phyloP scores from a whole-genome alignment of 2,888 invertebrate species.

The Patella caerulea region DNA sequence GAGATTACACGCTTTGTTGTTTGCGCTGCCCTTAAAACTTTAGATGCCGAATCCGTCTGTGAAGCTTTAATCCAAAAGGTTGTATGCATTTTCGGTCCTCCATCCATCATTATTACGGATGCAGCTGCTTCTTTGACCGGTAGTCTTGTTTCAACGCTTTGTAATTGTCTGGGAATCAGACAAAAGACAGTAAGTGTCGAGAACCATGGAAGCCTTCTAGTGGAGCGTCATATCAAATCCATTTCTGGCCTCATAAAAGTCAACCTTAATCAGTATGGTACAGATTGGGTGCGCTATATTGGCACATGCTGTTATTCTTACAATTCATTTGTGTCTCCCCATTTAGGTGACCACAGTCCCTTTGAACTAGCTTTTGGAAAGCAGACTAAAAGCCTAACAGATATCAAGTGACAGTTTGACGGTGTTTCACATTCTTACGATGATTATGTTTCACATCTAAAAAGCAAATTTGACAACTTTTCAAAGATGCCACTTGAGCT shows the following conservation, averaged over 20 bases:
- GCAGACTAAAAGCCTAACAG: neutral
- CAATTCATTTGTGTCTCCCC: neutral
- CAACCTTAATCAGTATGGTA: neutral
- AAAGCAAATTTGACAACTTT: no score
- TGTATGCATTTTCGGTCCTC: neutral
- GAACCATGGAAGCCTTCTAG: neutral
- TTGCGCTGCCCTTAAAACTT: neutral
- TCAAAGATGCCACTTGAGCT: neutral
- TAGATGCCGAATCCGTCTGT: neutral
- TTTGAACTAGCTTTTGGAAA: neutral
- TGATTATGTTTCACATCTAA: neutral
- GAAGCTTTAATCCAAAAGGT: neutral
- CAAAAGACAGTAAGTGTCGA: conserved; percentile 1
- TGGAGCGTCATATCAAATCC: neutral
- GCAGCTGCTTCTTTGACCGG: neutral
- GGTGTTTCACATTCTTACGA: neutral
- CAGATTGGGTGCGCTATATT: conserved; percentile 7
- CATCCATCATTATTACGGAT: neutral
- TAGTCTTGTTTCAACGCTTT: neutral
- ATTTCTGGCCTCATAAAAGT: neutral
- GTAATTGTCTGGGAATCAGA: neutral
- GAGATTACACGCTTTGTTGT: conserved; percentile 1
- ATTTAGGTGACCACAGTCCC: neutral
- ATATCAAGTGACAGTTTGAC: neutral
- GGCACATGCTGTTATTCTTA: neutral